Conservation (phyloP, 1,140 invertebrate species). For the Zaprionus tsacasi region DNA sequence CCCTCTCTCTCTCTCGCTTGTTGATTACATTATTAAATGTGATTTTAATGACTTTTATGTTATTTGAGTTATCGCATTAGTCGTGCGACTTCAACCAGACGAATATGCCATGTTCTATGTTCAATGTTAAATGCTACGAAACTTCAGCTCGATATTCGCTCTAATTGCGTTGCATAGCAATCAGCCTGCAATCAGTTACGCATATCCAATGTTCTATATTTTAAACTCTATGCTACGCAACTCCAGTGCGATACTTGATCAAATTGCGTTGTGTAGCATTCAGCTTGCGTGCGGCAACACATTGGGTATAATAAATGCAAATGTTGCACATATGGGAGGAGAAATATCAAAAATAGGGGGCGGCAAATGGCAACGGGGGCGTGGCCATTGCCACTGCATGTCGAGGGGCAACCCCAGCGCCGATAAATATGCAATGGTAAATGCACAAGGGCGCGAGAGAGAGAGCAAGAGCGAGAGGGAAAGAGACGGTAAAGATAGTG, state of each 20-base stretch:
- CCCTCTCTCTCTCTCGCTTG: background rate
- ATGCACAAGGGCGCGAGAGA: constrained; percentile 14
- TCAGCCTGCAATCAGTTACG: background rate
- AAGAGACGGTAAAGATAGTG: background rate
- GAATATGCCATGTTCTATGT: too few species aligned
- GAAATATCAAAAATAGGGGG: background rate
- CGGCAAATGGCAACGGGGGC: background rate
- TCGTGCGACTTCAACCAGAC: background rate
- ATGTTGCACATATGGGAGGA: constrained; percentile 28
- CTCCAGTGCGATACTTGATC: background rate
- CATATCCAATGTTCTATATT: too few species aligned
- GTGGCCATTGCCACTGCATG: background rate
- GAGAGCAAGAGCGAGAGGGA: background rate
- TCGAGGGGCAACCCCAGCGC: constrained; percentile 24
- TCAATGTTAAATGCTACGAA: too few species aligned
- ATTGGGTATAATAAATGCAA: constrained; percentile 12
- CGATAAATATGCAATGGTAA: constrained; percentile 72
- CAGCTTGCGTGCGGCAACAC: constrained; percentile 37
- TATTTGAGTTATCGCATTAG: constrained; percentile 33
- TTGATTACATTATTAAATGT: constrained; percentile 62
- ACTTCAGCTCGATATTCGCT: too few species aligned
- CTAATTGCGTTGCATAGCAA: constrained; percentile 6
- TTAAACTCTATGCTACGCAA: too few species aligned
- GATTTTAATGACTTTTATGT: constrained; percentile 66
- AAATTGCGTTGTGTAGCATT: constrained; percentile 38